phyloP scores from a whole-genome alignment of 2,888 invertebrate species.

The Linnaemya tessellans region DNA sequence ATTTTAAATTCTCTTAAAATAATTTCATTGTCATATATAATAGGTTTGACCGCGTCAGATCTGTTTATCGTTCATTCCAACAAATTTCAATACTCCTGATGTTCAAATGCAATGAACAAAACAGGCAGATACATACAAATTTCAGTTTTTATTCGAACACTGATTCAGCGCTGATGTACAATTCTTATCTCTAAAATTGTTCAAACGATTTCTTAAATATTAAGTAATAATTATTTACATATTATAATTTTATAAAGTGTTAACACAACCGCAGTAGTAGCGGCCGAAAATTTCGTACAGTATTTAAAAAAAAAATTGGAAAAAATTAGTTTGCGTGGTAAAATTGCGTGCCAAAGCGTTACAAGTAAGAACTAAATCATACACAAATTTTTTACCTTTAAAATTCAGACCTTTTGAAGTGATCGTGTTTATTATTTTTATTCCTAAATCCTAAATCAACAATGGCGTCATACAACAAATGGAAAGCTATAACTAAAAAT shows the following conservation, averaged over 20 bases:
- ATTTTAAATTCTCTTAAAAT: neutral
- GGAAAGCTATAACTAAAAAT: too few relatives aligned
- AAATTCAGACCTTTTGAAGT: too few relatives aligned
- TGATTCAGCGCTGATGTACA: neutral
- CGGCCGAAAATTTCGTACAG: neutral
- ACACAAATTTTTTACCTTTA: too few relatives aligned
- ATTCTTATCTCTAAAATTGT: neutral
- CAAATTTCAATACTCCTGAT: neutral
- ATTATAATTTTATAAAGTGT: neutral
- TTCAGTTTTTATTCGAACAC: neutral
- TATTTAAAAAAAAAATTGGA: neutral
- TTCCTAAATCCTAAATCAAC: too few relatives aligned
- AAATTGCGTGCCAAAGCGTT: too few relatives aligned
- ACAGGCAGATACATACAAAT: neutral
- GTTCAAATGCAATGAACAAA: neutral
- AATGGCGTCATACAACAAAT: too few relatives aligned
- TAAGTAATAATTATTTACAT: constrained; percentile 7
- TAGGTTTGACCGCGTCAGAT: too few relatives aligned
- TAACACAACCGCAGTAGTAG: neutral
- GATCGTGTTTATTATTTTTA: too few relatives aligned
- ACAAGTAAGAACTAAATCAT: too few relatives aligned
- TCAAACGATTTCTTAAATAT: neutral
- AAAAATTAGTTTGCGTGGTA: neutral
- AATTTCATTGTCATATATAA: neutral
- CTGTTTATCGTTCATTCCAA: too few relatives aligned